Evolutionary conservation across 2,888 invertebrate species (phyloP), one percentile per base, ranked within the genome.

Genomic region (Cerastoderma edule): DNA sequence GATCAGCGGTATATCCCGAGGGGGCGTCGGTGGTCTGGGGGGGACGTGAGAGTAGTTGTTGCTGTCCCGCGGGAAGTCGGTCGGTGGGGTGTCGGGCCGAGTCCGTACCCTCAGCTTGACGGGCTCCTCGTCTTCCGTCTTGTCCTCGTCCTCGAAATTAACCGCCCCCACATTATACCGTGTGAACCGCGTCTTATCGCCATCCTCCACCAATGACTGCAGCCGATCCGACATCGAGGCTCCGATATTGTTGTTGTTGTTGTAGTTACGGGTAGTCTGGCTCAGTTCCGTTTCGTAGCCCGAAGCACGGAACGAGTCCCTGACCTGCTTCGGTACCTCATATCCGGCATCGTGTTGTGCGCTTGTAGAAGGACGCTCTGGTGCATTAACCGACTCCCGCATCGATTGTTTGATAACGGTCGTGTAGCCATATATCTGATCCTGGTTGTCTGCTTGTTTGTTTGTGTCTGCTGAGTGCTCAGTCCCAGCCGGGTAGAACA

Each of bases 211-310:
- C 27, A 81, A 35, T 10, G 69, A n/a, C 5, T 68, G 65, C n/a
- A 81, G 64, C 33, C 81, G 75, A 35, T 81, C 78, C 6, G 81
- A 81, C 81, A 81, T 81, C 3, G 81, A 75, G 1, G 75, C 63
- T 19, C 78, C 70, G 16, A 70, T 67, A 56, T 74, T 33, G 5
- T 13, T 66, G 44, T 56, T 67, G 16, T 53, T 39, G n/a, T 35
- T 56, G 16, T 50, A 35, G 8, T 28, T 56, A 30, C 22, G 39
- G 19, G 32, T 24, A 2, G 27, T 39, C 19, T 35, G 39, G 13
- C 63, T 67, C 24, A 75, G 70, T n/a, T 81, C 81, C 8, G 81
- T 81, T 32, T 78, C 78, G 53, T 81, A 78, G 13, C 53, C 24
- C 4, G n/a, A 24, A 16, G 72, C 67, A 46, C 63, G 22, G n/a